These are phyloP conservation scores for Phalacrocorax carbo DNA, from an alignment of 2,113 vertebrate genomes.

Conservation along the genomic window DNA sequence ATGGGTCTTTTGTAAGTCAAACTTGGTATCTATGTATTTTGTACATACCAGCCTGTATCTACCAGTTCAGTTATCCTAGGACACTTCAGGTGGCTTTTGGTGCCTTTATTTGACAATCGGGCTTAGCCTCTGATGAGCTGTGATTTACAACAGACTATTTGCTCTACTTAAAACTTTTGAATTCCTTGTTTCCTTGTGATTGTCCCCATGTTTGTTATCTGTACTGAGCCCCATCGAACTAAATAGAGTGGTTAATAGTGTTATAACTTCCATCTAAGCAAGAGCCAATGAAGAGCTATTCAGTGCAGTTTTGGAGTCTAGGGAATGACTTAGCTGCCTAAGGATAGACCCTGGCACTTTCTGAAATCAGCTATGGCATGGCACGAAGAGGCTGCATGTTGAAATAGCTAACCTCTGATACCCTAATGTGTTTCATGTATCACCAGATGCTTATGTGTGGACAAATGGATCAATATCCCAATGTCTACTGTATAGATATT, in stretches of 20 bases:
- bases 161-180: neutral
- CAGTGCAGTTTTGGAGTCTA: neutral
- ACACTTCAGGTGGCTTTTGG: neutral
- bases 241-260: neutral
- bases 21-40: accelerated
- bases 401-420: neutral
- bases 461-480: neutral
- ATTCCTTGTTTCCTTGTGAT: neutral
- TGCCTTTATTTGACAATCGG: neutral
- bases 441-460: neutral
- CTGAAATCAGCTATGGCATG: neutral
- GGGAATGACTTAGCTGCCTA: neutral
- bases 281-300: neutral
- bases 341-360: neutral
- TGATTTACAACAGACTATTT: neutral
- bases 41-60: neutral
- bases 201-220: neutral
- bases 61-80: neutral
- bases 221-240: neutral
- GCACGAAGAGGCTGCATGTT: neutral
- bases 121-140: neutral
- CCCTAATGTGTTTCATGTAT: neutral
- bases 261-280: neutral
- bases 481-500: neutral
- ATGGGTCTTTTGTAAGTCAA: neutral